phyloP scores from a whole-genome alignment of 2,113 vertebrate genomes.

The Potamarius usumacintae region DNA sequence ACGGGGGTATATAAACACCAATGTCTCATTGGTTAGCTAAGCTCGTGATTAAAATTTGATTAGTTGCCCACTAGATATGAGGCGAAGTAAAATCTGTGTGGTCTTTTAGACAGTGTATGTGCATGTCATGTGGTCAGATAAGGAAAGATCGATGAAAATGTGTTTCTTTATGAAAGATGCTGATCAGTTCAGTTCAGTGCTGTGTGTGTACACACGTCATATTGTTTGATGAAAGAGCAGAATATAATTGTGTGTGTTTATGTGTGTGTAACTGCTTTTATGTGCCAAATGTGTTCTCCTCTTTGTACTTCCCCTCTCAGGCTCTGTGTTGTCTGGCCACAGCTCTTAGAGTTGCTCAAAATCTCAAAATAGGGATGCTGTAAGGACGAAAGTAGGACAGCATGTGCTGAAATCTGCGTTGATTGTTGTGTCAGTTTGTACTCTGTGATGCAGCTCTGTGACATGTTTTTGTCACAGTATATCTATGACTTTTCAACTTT shows the following conservation, averaged over 20 bases:
- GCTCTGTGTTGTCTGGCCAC: not conserved
- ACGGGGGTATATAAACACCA: not conserved
- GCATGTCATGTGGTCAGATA: not conserved
- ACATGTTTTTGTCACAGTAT: not conserved
- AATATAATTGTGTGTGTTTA: not conserved
- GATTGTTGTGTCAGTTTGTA: not conserved
- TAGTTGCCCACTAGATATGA: not conserved
- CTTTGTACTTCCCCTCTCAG: constrained; percentile 38
- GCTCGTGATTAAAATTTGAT: not conserved
- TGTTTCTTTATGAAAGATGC: not conserved
- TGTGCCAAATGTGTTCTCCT: constrained; percentile 29
- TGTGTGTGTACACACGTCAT: not conserved
- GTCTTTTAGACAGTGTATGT: not conserved
- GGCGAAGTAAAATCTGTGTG: not conserved
- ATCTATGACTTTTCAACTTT: not conserved
- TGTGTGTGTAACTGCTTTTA: not conserved
- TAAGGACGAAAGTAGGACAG: constrained; percentile 40
- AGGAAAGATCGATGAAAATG: not conserved
- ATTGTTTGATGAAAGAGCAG: not conserved
- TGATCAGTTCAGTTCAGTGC: not conserved
- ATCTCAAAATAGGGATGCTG: constrained; percentile 15
- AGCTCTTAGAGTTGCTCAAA: constrained; percentile 5
- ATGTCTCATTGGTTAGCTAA: not conserved
- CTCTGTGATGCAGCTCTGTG: not conserved
- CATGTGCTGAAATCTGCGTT: not conserved